These are phyloP conservation scores for Stomatorhinus walkeri DNA, from an alignment of 2,797 vertebrate species.

Conservation along the genomic window DNA sequence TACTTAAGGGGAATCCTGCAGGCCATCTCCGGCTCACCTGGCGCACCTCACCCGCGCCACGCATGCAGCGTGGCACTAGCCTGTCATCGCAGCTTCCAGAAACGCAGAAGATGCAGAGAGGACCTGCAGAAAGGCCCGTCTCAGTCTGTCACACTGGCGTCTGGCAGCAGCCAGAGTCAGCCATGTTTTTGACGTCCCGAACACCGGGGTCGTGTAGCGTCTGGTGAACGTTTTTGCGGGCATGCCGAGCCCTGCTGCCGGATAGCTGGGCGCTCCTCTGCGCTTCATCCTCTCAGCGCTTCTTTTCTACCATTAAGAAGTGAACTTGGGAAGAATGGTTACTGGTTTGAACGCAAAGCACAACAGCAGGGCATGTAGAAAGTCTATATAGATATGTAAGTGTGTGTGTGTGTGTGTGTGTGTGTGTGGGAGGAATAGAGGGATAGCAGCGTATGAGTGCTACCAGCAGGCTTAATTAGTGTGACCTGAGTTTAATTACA, in stretches of 20 bases:
- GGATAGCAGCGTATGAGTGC: neutral
- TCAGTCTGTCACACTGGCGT: neutral
- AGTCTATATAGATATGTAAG: neutral
- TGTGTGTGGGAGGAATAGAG: neutral
- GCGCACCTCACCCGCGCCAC: neutral
- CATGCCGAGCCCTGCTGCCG: neutral
- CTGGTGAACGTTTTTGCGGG: neutral
- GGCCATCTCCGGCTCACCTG: neutral
- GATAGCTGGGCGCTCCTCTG: neutral
- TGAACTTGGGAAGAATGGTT: neutral
- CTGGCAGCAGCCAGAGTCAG: neutral
- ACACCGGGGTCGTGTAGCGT: neutral
- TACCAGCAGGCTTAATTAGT: conserved; percentile 44
- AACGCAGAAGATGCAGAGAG: neutral
- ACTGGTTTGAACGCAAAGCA: neutral
- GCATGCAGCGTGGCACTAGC: neutral
- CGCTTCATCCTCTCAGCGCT: neutral
- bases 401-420: neutral
- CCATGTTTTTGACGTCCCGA: neutral
- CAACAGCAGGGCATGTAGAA: neutral
- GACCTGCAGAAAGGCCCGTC: neutral
- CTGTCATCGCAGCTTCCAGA: neutral
- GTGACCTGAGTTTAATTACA: conserved; percentile 52
- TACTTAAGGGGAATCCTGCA: neutral
- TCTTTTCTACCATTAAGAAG: neutral